phyloP scores from a whole-genome alignment of 2,113 vertebrate genomes.

The Trichomycterus rosablanca region DNA sequence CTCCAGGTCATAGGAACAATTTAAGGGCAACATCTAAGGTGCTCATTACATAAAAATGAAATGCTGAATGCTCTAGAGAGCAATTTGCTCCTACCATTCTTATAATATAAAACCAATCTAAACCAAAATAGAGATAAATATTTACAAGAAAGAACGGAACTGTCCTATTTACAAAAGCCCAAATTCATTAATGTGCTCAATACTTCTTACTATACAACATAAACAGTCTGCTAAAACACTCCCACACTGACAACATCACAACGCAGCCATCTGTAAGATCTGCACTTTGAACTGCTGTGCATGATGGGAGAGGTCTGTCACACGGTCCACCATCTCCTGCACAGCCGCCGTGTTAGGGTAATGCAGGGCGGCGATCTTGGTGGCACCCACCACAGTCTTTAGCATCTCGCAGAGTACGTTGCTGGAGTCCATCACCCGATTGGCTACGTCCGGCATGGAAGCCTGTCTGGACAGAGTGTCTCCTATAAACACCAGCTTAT shows the following conservation, averaged over 20 bases:
- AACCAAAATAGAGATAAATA: constrained; percentile 66
- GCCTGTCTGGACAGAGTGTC: constrained; percentile 86
- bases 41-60: constrained; percentile 57
- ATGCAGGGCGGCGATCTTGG: constrained; percentile 85
- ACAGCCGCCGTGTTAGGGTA: constrained; percentile 83
- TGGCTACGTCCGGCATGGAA: constrained; percentile 74
- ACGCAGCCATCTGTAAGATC: constrained; percentile 77
- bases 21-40: constrained; percentile 59
- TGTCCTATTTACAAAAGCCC: constrained; percentile 58
- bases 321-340: constrained; percentile 90
- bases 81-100: constrained; percentile 55
- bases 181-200: constrained; percentile 43
- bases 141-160: constrained; percentile 56
- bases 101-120: constrained; percentile 70
- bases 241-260: constrained; percentile 60
- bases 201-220: constrained; percentile 41
- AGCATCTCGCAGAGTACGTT: constrained; percentile 89
- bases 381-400: constrained; percentile 83
- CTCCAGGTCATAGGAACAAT: constrained; percentile 34
- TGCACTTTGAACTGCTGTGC: constrained; percentile 87
- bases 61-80: constrained; percentile 56
- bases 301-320: constrained; percentile 81
- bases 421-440: constrained; percentile 88
- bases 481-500: constrained; percentile 97
- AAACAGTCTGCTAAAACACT: constrained; percentile 13